Percentiles rank a stretch among this genome's conserved stretches.
phyloP scores from a whole-genome alignment of 1,140 invertebrate genomes.

The Megathymus violae region DNA sequence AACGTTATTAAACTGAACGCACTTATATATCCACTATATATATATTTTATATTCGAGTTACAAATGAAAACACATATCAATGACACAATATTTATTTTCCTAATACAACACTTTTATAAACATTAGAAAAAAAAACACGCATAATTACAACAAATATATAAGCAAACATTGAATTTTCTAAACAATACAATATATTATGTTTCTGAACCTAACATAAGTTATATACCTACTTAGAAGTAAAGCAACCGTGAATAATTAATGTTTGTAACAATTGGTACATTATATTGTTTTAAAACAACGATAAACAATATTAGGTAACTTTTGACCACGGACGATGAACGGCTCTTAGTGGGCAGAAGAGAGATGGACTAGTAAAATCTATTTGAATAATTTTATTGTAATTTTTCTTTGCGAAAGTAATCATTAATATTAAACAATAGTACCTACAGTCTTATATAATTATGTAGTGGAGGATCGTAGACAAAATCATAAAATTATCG shows the following conservation, averaged over 20 bases:
- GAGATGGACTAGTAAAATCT: too few species aligned
- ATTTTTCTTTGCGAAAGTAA: too few species aligned
- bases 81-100: slow-evolving; percentile 71
- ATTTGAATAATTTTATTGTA: too few species aligned
- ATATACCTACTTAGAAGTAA: slow-evolving; percentile 8
- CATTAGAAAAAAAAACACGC: slow-evolving; percentile 48
- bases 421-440: too few species aligned
- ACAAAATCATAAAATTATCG: too few species aligned
- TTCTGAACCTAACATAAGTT: slow-evolving; percentile 7
- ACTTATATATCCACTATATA: too few species aligned
- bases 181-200: background rate
- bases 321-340: too few species aligned
- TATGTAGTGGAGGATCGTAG: too few species aligned
- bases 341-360: too few species aligned
- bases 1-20: too few species aligned
- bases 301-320: too few species aligned
- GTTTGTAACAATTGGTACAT: background rate
- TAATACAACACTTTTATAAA: slow-evolving; percentile 65
- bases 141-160: slow-evolving; percentile 50
- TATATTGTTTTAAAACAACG: background rate
- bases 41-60: background rate
- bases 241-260: background rate
- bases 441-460: too few species aligned
- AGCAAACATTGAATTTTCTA: slow-evolving; percentile 29
- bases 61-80: slow-evolving; percentile 34